Evolutionary conservation across 1,140 invertebrate genomes (phyloP).

Genomic region (Zophobas atratus): DNA sequence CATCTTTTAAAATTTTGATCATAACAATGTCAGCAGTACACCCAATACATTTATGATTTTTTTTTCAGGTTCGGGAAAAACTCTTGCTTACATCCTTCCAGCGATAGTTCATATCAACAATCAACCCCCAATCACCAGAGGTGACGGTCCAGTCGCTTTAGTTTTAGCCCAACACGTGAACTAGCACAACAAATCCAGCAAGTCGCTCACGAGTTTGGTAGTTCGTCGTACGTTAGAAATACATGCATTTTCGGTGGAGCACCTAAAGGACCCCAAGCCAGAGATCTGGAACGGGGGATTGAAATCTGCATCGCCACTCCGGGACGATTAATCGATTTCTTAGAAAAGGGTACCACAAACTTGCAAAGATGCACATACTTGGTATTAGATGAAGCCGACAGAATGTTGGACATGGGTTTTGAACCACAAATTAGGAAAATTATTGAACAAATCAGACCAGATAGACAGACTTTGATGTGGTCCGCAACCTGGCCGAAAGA

Average conservation of each 20-base stretch:
- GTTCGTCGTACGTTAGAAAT: constrained; percentile 86
- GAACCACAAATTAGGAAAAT: constrained; percentile 99
- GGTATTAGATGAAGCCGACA: constrained; percentile 98
- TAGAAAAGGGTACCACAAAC: constrained; percentile 92
- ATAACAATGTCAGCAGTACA: too few relatives aligned
- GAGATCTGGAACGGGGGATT: constrained; percentile 90
- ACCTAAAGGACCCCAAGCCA: constrained; percentile 88
- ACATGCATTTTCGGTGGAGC: constrained; percentile 98
- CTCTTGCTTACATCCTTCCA: constrained; percentile 84
- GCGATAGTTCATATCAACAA: constrained; percentile 94
- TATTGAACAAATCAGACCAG: constrained; percentile 94
- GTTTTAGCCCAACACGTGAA: constrained; percentile 94
- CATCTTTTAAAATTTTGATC: too few relatives aligned
- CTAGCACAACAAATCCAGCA: constrained; percentile 96
- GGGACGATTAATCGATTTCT: constrained; percentile 95
- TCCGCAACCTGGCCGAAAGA: constrained; percentile 99
- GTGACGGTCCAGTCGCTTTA: constrained; percentile 92
- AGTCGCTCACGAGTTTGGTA: constrained; percentile 92
- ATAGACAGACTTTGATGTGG: constrained; percentile 98
- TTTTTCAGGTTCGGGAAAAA: constrained; percentile 83
- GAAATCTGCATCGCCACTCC: constrained; percentile 96
- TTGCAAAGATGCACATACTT: constrained; percentile 93
- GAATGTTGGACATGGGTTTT: constrained; percentile 99
- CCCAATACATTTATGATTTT: too few relatives aligned
- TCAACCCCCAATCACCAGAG: constrained; percentile 84